Base-by-base conservation (phyloP, 2,113 vertebrate species). In the Notechis scutatus region DNA sequence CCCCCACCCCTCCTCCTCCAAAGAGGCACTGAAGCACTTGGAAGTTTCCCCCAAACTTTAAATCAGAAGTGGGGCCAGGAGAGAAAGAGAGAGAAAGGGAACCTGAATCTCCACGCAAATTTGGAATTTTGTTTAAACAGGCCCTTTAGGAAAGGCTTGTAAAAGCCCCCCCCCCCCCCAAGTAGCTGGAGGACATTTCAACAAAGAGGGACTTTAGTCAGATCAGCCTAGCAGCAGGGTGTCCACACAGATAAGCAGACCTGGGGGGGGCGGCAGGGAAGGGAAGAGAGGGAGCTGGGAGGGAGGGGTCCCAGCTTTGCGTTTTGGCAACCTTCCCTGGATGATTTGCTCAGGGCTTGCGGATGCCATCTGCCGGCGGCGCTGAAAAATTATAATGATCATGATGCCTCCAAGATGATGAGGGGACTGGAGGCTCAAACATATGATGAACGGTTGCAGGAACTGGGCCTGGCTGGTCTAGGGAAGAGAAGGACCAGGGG, bases 161-260 rank as follows among this genome's bases (percentile, higher is more conserved):
- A 74, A 74, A 74, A 64, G 10, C 59, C 26, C 26, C 24, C 59
- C 1, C 3, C 42, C 3, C 11, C 61, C 10, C 26, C 1, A 88
- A 9, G 15, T 1, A 5, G 81, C 57, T 91, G 29, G 34, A 74
- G 10, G 55, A 21, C 57, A 61, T 57, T 87, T 45, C 54, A 81
- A 21, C 50, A 11, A 69, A 54, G 4, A 39, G 21, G 29, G 69
- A 39, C 69, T 81, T 81, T 39, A 39, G 69, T 21, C 91, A 15
- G 74, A 64, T 15, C 24, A 56, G 52, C 86, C 15, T 4, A 91
- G 26, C 23, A 87, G 85, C 42, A 92, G 14, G 59, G 47, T 18
- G 61, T 11, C 61, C n/a, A 45, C 29, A 52, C 42, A 92, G 87
- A 92, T 92, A 92, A 92, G 91, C 91, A 92, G 91, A 29, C 91